Conservation (phyloP, 92 coral and sea anemone genomes). For the Parazoanthus darwini region DNA sequence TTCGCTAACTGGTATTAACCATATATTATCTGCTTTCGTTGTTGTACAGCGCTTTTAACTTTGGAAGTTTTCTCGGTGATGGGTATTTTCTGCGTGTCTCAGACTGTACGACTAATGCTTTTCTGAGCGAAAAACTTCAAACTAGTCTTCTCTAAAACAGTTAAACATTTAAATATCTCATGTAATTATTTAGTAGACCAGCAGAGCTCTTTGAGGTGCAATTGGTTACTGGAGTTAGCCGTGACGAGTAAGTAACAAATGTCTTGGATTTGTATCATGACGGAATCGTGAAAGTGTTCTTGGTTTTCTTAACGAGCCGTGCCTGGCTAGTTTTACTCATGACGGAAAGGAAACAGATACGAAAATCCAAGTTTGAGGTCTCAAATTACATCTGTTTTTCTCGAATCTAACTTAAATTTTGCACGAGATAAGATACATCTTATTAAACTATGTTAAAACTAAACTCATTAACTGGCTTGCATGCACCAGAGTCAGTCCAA, state of each 20-base stretch:
- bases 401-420: neutral
- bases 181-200: conserved; percentile 44
- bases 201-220: conserved; percentile 43
- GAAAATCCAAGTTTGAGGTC: too few species aligned
- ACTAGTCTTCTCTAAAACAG: neutral
- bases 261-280: neutral
- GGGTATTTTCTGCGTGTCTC: conserved; percentile 9
- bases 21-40: neutral
- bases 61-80: conserved; percentile 3
- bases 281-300: neutral
- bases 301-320: neutral
- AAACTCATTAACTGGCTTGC: conserved; percentile 28
- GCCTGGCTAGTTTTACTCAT: neutral
- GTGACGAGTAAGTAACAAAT: conserved; percentile 32
- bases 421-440: neutral
- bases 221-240: conserved; percentile 37
- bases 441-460: neutral
- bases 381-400: too few species aligned
- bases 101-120: neutral
- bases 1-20: neutral
- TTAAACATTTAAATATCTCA: conserved; percentile 10
- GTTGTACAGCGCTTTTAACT: neutral
- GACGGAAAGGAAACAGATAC: neutral
- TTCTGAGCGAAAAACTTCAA: neutral
- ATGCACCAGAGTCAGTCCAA: neutral